Evolutionary conservation across 2,797 vertebrate genomes (phyloP).

Genomic region (Lycodopsis pacificus): DNA sequence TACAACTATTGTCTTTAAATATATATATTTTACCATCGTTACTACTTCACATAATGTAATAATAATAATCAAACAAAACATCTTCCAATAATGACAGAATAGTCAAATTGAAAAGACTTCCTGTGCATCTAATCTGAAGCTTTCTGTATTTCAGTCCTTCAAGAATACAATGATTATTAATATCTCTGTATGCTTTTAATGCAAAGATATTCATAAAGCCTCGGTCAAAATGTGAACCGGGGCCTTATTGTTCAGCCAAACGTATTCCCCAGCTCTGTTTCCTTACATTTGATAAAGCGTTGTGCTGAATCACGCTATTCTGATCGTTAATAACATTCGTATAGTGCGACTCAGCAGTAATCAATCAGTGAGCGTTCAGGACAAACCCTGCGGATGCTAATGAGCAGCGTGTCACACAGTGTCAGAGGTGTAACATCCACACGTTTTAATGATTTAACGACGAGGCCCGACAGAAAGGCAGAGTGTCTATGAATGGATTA

Average conservation of each 20-base stretch:
- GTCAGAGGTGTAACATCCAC: constrained; percentile 25
- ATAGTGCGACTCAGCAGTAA: too few relatives aligned
- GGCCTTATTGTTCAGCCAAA: neutral
- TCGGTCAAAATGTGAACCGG: neutral
- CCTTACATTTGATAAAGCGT: neutral
- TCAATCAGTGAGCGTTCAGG: neutral
- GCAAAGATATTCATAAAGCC: neutral
- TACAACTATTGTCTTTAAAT: too few relatives aligned
- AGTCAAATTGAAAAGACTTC: neutral
- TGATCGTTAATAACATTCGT: too few relatives aligned
- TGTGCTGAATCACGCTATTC: too few relatives aligned
- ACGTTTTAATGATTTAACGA: constrained; percentile 49
- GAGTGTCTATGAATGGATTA: constrained; percentile 38
- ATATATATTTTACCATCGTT: too few relatives aligned
- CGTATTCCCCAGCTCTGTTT: neutral
- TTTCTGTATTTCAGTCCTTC: neutral
- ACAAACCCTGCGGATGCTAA: constrained; percentile 29
- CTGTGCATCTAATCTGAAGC: neutral
- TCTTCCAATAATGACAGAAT: too few relatives aligned
- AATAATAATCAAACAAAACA: too few relatives aligned
- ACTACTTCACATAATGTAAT: too few relatives aligned
- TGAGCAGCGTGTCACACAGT: constrained; percentile 34
- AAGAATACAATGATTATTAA: neutral
- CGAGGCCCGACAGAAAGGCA: constrained; percentile 25
- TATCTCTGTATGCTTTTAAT: neutral